Evolutionary conservation across 2,888 invertebrate species (phyloP).

Genomic region (Tetanocera ferruginea): DNA sequence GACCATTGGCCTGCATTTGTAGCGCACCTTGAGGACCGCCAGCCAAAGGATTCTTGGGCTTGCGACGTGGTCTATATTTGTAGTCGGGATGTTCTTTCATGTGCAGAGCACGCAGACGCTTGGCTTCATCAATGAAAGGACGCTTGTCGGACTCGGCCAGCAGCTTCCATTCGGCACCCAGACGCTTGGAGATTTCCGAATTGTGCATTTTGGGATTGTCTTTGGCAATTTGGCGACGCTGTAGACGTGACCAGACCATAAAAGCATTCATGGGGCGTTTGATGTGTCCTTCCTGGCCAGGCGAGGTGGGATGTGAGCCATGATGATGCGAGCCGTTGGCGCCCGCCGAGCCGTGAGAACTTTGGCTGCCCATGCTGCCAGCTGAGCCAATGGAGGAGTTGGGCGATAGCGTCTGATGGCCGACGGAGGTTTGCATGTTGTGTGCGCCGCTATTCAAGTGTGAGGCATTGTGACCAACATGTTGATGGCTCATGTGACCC

Average conservation of each 20-base stretch:
- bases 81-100: constrained; percentile 94
- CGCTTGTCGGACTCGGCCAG: constrained; percentile 88
- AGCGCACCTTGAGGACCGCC: constrained; percentile 65
- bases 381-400: constrained; percentile 65
- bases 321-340: constrained; percentile 37
- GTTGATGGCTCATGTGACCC: constrained; percentile 59
- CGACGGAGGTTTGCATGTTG: constrained; percentile 53
- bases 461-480: constrained; percentile 32
- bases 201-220: constrained; percentile 96
- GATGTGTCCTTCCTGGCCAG: constrained; percentile 81
- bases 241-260: constrained; percentile 95
- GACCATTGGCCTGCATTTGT: constrained; percentile 62
- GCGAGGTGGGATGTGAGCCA: constrained; percentile 62
- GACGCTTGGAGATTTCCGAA: constrained; percentile 89
- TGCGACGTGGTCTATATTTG: constrained; percentile 88
- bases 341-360: constrained; percentile 45
- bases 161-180: constrained; percentile 95
- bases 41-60: constrained; percentile 81
- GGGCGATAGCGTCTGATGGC: constrained; percentile 65
- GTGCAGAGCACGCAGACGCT: constrained; percentile 86
- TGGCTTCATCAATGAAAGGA: constrained; percentile 96
- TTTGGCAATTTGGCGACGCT: constrained; percentile 91
- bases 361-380: constrained; percentile 57
- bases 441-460: constrained; percentile 36
- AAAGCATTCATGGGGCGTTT: constrained; percentile 98